phyloP scores from a whole-genome alignment of 2,113 vertebrate species.

The Xiphorhynchus elegans region DNA sequence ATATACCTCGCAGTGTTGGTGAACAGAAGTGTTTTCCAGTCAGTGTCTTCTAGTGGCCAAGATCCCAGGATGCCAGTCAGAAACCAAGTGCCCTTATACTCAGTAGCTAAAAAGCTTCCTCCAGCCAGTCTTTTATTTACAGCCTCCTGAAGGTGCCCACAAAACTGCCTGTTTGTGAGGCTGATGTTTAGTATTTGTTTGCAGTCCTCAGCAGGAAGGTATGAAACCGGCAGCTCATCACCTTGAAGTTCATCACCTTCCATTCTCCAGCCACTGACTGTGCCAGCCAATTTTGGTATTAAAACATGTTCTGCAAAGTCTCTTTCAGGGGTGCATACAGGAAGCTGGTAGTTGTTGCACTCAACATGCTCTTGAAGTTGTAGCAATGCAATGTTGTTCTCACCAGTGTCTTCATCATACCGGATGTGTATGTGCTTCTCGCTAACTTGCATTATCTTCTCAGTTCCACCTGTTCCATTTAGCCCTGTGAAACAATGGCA shows the following conservation, averaged over 20 bases:
- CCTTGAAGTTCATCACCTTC: neutral
- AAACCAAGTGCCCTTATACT: constrained; percentile 83
- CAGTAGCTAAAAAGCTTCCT: constrained; percentile 77
- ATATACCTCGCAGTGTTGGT: constrained; percentile 85
- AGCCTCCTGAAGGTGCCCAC: constrained; percentile 53
- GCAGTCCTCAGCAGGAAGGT: constrained; percentile 77
- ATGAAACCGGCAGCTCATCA: constrained; percentile 6
- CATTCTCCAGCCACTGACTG: constrained; percentile 49
- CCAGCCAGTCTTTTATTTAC: neutral
- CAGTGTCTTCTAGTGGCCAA: neutral
- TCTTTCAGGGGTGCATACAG: constrained; percentile 83
- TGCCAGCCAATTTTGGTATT: constrained; percentile 71
- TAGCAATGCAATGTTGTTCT: constrained; percentile 82
- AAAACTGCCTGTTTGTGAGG: constrained; percentile 87
- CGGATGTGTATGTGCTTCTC: constrained; percentile 70
- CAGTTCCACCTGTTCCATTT: neutral
- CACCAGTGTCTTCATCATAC: constrained; percentile 52
- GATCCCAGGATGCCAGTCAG: constrained; percentile 84
- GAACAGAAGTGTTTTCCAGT: constrained; percentile 70
- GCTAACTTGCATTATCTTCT: neutral
- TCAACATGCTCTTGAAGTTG: constrained; percentile 64
- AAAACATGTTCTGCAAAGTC: constrained; percentile 88
- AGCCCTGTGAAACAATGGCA: constrained; percentile 21
- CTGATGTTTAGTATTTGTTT: constrained; percentile 71
- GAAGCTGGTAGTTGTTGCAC: constrained; percentile 68